phyloP scores from a whole-genome alignment of 1,140 invertebrate species.

The Drosophila ambigua region DNA sequence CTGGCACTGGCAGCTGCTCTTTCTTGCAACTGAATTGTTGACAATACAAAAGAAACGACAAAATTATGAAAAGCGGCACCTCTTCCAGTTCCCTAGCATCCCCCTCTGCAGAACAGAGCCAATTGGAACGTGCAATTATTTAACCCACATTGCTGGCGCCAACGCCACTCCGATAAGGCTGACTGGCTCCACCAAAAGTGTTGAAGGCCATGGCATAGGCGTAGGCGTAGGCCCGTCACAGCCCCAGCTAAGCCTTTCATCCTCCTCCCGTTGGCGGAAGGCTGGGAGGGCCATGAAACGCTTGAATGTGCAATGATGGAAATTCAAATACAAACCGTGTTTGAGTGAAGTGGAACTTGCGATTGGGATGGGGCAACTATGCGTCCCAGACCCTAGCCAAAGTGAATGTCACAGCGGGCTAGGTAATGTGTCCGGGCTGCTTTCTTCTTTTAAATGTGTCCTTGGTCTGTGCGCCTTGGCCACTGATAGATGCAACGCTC shows the following conservation, averaged over 20 bases:
- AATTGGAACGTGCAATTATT: constrained; percentile 64
- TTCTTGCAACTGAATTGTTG: too few species aligned
- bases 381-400: too few species aligned
- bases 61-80: constrained; percentile 20
- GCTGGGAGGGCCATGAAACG: too few species aligned
- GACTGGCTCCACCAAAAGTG: constrained; percentile 23
- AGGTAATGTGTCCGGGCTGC: too few species aligned
- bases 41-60: constrained; percentile 63
- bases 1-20: too few species aligned
- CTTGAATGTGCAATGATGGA: too few species aligned
- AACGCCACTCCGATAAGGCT: constrained; percentile 30
- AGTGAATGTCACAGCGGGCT: too few species aligned
- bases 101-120: constrained; percentile 29
- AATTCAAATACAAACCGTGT: constrained; percentile 63
- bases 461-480: too few species aligned
- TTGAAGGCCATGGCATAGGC: constrained; percentile 6
- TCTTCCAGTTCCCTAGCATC: constrained; percentile 9
- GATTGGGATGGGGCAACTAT: background rate
- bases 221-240: background rate
- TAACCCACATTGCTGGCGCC: constrained; percentile 27
- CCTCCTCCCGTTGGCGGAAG: background rate
- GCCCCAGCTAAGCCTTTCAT: background rate
- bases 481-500: too few species aligned
- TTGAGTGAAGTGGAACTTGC: constrained; percentile 49
- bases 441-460: too few species aligned